These are phyloP conservation scores for Sebastes paucispinis DNA, from an alignment of 2,797 vertebrate species.

Conservation along the genomic window DNA sequence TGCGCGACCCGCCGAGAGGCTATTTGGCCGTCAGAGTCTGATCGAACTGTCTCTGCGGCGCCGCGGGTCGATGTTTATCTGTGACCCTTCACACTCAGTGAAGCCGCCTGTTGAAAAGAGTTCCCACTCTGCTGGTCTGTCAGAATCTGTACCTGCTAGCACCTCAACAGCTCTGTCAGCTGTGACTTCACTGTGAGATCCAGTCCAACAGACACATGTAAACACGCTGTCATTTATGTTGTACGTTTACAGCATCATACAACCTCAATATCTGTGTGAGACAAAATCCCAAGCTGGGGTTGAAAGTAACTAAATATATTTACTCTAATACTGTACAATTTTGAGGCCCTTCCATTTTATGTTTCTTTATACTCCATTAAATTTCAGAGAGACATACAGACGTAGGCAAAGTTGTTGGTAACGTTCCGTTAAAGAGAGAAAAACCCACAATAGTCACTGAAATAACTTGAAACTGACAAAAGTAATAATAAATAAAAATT, in stretches of 20 bases:
- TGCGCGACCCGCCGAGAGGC: not conserved
- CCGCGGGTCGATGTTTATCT: conserved; percentile 15
- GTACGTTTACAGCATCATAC: not conserved
- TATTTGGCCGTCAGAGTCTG: not conserved
- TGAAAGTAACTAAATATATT: not conserved
- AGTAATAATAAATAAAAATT: no score
- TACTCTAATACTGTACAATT: no score
- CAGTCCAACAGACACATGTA: not conserved
- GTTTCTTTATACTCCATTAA: no score
- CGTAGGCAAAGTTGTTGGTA: no score
- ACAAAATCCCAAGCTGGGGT: not conserved
- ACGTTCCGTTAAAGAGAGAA: no score
- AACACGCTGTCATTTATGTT: not conserved
- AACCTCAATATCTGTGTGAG: not conserved
- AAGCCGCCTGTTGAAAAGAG: conserved; percentile 34
- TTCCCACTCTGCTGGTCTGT: conserved; percentile 35
- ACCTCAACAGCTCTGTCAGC: conserved; percentile 33
- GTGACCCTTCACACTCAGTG: conserved; percentile 30
- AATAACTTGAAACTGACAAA: no score
- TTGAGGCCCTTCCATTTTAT: no score
- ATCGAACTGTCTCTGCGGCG: not conserved
- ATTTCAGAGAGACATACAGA: no score
- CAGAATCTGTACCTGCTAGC: conserved; percentile 34
- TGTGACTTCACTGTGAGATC: conserved; percentile 8
- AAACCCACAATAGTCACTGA: no score